Conservation (phyloP, 2,113 vertebrate genomes). For the Neodontobutis hainanensis region DNA sequence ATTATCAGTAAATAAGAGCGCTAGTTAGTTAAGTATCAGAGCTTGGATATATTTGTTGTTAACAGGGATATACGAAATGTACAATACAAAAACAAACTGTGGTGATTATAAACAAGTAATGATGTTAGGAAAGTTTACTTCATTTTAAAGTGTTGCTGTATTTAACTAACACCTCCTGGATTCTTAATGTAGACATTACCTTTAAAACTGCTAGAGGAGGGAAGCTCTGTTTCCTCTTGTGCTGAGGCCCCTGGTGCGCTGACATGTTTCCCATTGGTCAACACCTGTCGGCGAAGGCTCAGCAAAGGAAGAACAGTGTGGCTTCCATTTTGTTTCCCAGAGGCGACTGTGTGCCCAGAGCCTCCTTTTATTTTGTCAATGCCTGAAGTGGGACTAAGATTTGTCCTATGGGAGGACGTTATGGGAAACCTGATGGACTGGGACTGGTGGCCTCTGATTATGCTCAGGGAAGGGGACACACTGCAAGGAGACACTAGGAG, state of each 20-base stretch:
- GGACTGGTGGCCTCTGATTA: conserved; percentile 71
- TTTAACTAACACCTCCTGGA: background rate
- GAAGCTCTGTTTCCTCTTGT: conserved; percentile 32
- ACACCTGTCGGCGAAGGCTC: conserved; percentile 72
- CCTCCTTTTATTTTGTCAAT: conserved; percentile 26
- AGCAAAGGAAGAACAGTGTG: conserved; percentile 63
- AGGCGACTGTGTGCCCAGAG: conserved; percentile 14
- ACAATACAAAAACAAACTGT: too few species aligned
- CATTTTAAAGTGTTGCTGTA: background rate
- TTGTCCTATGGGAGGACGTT: conserved; percentile 39
- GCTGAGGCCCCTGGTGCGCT: conserved; percentile 33
- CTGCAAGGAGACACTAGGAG: conserved; percentile 74
- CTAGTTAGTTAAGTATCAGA: conserved; percentile 67
- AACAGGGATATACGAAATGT: too few species aligned
- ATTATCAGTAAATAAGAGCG: conserved; percentile 81
- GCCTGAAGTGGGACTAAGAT: conserved; percentile 19
- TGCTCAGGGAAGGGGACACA: conserved; percentile 64
- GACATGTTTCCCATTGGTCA: conserved; percentile 69
- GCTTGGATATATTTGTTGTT: conserved; percentile 46
- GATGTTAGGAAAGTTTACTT: too few species aligned
- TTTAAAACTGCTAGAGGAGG: conserved; percentile 54
- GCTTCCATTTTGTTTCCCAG: conserved; percentile 38
- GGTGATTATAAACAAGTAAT: too few species aligned
- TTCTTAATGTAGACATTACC: conserved; percentile 43
- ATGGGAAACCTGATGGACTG: conserved; percentile 68